Conservation (phyloP, 2,888 invertebrate genomes). For the Agapostemon virescens region DNA sequence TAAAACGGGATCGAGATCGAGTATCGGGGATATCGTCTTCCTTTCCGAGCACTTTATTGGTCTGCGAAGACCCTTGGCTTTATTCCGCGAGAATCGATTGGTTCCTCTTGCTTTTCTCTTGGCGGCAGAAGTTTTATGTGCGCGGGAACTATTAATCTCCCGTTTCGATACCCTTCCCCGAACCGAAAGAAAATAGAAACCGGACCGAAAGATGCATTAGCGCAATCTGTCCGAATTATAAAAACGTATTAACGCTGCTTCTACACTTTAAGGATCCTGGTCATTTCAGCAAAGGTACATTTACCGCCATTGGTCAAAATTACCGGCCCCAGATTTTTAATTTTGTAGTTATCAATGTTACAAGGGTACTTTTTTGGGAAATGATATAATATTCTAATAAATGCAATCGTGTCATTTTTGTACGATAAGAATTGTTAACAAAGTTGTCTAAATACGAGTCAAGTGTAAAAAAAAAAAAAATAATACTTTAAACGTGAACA, state of each 20-base stretch:
- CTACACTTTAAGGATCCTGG: not conserved
- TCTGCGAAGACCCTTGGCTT: conserved; percentile 4
- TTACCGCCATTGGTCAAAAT: no score
- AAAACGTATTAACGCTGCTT: not conserved
- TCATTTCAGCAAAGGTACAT: no score
- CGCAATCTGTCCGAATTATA: not conserved
- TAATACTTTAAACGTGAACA: no score
- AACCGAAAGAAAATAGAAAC: not conserved
- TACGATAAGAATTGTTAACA: no score
- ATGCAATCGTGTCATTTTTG: no score
- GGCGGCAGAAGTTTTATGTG: conserved; percentile 12
- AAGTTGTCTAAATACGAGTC: no score
- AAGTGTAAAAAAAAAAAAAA: no score
- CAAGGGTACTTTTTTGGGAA: no score
- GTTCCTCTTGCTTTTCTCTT: not conserved
- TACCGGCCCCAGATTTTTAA: no score
- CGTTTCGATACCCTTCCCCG: not conserved
- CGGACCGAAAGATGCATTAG: not conserved
- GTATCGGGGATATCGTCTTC: conserved; percentile 1
- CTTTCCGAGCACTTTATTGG: conserved; percentile 1
- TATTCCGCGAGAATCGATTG: conserved; percentile 9
- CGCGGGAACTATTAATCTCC: conserved; percentile 2
- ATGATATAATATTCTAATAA: no score
- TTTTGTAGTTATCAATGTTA: no score
- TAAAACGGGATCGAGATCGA: conserved; percentile 27